These are phyloP conservation scores for Agriopis leucophaearia DNA, from an alignment of 2,888 invertebrate genomes.

Conservation along the genomic window DNA sequence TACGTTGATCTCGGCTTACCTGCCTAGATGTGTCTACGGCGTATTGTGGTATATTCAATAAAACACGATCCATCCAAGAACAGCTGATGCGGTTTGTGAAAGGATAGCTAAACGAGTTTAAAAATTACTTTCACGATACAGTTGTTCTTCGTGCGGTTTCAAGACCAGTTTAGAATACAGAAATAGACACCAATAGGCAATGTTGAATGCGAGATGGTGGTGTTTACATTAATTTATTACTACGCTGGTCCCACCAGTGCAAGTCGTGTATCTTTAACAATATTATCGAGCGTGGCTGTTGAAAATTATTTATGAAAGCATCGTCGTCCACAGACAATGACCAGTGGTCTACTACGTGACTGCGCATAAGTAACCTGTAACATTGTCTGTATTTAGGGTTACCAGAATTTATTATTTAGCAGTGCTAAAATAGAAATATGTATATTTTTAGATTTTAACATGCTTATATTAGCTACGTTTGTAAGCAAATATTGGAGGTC, in stretches of 20 bases:
- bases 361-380: constrained; percentile 37
- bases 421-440: no score
- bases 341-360: constrained; percentile 58
- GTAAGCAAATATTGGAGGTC: no score
- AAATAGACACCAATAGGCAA: constrained; percentile 6
- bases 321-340: constrained; percentile 71
- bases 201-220: constrained; percentile 15
- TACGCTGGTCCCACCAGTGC: constrained; percentile 38
- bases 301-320: constrained; percentile 69
- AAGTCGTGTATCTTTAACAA: constrained; percentile 44
- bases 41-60: constrained; percentile 45
- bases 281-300: constrained; percentile 48
- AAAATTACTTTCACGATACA: constrained; percentile 31
- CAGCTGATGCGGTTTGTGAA: constrained; percentile 42
- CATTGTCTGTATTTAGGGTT: constrained; percentile 27
- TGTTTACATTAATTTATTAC: constrained; percentile 35
- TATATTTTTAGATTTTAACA: no score
- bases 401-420: neutral
- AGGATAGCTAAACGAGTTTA: constrained; percentile 24
- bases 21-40: constrained; percentile 43
- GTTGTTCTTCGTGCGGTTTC: constrained; percentile 16
- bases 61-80: constrained; percentile 40
- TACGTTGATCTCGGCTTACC: constrained; percentile 54
- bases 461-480: no score
- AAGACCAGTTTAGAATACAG: constrained; percentile 20